Evolutionary conservation across 2,888 invertebrate genomes (phyloP), one percentile per base, ranked within the genome.

Genomic region (Brenthis daphne): DNA sequence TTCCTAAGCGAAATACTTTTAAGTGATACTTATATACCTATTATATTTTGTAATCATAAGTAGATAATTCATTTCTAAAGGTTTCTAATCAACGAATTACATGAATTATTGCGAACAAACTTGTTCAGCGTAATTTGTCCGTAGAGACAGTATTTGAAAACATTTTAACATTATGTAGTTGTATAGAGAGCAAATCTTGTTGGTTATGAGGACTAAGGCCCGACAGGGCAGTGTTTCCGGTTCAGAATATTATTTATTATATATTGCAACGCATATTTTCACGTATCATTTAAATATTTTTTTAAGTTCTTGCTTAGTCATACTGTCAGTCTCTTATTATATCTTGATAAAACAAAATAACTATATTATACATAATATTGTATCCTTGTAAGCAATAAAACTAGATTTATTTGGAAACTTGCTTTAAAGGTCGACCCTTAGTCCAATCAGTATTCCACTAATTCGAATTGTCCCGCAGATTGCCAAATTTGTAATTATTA

Each of bases 1-100:
- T 92, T 92, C 92, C 92, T 92, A 90, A 85, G 82, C 79, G 80
- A 83, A 82, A 83, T 85, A 89, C 80, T 82, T 85, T 78, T 87
- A 87, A 85, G 84, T 85, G 71, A 82, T 82, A 83, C 78, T 80
- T 78, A 79, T 78, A 79, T 43, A 81, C 87, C 83, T 87, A 88
- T 86, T 83, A 84, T 86, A 84, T 82, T 83, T 86, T 84, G 77
- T 83, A 84, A 83, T 80, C 80, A 76, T 90, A 89, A 87, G 84
- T 91, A 88, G 84, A 78, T 84, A 82, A 82, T 81, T 86, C 80
- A 81, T 85, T 86, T 86, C 74, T 79, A 82, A 87, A 87, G 92
- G 92, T 92, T 92, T 92, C 91, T 82, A 86, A 82, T 83, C 92
- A 92, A 92, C 92, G 92, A 92, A 92, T 87, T 86, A 87, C 82